Percentiles rank a stretch among this genome's conserved stretches.
Conservation (phyloP, 2,888 invertebrate species). For the Sesamia inferens region DNA sequence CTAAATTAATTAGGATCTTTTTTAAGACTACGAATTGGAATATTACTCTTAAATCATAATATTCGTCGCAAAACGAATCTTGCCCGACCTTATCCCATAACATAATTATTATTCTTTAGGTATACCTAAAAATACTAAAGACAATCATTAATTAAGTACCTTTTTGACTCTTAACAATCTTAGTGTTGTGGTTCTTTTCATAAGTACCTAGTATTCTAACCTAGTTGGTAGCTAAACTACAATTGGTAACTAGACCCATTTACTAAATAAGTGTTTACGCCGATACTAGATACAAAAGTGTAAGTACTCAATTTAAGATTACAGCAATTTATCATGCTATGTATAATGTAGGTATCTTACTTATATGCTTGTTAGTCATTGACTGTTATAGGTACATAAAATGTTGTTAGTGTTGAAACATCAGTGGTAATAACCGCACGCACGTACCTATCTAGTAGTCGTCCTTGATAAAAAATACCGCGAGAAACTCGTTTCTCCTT, state of each 20-base stretch:
- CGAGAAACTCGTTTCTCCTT: not conserved
- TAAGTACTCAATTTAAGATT: slow-evolving; percentile 37
- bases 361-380: not conserved
- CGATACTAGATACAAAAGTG: slow-evolving; percentile 3
- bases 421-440: slow-evolving; percentile 27
- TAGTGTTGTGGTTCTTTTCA: no score
- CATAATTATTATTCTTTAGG: no score
- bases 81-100: no score
- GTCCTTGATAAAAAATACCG: slow-evolving; percentile 3
- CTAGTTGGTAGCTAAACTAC: not conserved
- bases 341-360: not conserved
- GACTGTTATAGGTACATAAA: no score
- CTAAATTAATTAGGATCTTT: no score
- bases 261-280: slow-evolving; percentile 7
- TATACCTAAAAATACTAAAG: no score
- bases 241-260: not conserved
- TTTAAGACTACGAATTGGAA: no score
- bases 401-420: slow-evolving; percentile 36
- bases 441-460: slow-evolving; percentile 5
- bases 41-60: no score
- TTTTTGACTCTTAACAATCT: no score
- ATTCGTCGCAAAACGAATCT: no score
- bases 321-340: slow-evolving; percentile 17
- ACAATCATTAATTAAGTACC: no score
- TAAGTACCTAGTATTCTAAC: no score